phyloP scores from a whole-genome alignment of 1,140 invertebrate species.

The Rhynchophorus ferrugineus region DNA sequence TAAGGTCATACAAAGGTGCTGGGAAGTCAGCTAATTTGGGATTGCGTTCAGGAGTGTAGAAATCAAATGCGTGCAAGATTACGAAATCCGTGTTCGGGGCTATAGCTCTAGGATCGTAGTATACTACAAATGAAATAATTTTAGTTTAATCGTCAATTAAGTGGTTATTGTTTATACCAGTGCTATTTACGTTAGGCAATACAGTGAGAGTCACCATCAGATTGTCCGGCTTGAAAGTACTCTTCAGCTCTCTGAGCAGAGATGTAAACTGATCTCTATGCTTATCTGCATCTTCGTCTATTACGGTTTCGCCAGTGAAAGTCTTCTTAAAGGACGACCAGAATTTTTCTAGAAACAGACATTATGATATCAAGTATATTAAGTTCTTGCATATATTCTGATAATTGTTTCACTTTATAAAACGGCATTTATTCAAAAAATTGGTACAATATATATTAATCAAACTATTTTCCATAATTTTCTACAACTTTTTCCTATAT shows the following conservation, averaged over 20 bases:
- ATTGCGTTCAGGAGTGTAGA: conserved; percentile 63
- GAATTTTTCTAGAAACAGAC: conserved; percentile 38
- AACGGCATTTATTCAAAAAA: no score
- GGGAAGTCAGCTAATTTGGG: conserved; percentile 68
- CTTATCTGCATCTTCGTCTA: conserved; percentile 70
- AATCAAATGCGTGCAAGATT: conserved; percentile 72
- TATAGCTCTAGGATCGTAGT: conserved; percentile 67
- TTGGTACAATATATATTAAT: no score
- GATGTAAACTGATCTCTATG: conserved; percentile 69
- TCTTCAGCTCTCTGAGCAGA: conserved; percentile 65
- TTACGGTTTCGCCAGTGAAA: conserved; percentile 56
- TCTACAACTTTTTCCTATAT: no score
- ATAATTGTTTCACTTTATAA: no score
- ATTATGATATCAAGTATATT: background rate
- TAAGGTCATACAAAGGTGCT: conserved; percentile 61
- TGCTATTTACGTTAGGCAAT: conserved; percentile 68
- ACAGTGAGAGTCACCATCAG: conserved; percentile 60
- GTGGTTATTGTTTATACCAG: no score
- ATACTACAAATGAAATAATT: conserved; percentile 47
- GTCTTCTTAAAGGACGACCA: conserved; percentile 70
- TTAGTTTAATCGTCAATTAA: no score
- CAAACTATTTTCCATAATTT: no score
- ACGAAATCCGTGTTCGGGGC: conserved; percentile 70
- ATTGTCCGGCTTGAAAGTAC: conserved; percentile 55
- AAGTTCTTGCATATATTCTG: no score